Percentiles rank a stretch among this genome's conserved stretches.
phyloP scores from a whole-genome alignment of 2,113 vertebrate species.

The Tiliqua scincoides region DNA sequence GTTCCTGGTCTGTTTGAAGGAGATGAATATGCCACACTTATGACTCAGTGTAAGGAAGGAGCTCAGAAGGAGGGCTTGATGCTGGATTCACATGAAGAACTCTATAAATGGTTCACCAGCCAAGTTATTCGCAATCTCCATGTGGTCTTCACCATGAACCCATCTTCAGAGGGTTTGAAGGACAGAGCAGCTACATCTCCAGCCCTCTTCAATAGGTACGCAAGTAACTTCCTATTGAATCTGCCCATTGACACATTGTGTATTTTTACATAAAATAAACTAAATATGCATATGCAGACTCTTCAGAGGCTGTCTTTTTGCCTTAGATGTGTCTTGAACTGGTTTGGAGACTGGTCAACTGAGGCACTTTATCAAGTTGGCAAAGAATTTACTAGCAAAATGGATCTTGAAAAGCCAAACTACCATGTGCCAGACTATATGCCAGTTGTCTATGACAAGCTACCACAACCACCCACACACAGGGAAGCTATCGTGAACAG shows the following conservation, averaged over 20 bases:
- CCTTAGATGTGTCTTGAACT: conserved; percentile 94
- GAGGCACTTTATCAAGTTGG: conserved; percentile 97
- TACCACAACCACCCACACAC: conserved; percentile 91
- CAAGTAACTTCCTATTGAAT: neutral
- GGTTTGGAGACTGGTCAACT: conserved; percentile 99
- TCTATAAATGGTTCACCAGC: conserved; percentile 99
- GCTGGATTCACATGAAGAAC: conserved; percentile 97
- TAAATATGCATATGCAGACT: neutral
- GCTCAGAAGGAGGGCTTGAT: conserved; percentile 98
- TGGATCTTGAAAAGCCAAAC: conserved; percentile 99
- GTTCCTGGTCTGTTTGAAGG: conserved; percentile 98
- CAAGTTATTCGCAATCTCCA: conserved; percentile 99
- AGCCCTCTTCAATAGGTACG: conserved; percentile 96
- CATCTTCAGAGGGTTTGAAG: conserved; percentile 98
- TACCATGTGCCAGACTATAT: conserved; percentile 97
- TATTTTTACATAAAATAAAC: neutral
- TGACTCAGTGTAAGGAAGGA: conserved; percentile 99
- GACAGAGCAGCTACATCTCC: conserved; percentile 97
- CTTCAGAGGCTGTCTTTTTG: neutral
- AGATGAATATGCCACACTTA: conserved; percentile 95
- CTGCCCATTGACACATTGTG: neutral
- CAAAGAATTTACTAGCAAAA: conserved; percentile 98
- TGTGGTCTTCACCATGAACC: conserved; percentile 99
- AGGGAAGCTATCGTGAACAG: conserved; percentile 97
- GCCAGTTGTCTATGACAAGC: conserved; percentile 94